phyloP scores from a whole-genome alignment of 2,888 invertebrate genomes.

The Actias luna region DNA sequence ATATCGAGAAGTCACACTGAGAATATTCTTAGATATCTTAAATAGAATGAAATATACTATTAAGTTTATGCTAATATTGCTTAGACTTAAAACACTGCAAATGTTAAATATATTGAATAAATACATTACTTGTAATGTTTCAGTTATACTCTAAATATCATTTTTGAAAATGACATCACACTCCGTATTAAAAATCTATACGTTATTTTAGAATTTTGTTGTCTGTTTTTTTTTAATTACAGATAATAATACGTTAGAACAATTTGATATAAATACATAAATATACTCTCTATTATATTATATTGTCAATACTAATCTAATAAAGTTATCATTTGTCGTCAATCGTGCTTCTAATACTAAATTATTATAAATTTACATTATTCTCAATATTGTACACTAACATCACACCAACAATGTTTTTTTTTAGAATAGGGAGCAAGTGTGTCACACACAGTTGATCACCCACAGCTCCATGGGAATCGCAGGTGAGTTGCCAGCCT shows the following conservation, averaged over 20 bases:
- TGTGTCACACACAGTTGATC: too few relatives aligned
- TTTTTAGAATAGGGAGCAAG: not conserved
- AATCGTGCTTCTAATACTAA: not conserved
- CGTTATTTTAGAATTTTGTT: not conserved
- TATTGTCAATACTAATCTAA: not conserved
- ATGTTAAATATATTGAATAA: not conserved
- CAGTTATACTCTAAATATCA: not conserved
- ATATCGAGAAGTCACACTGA: too few relatives aligned
- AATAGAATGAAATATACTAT: not conserved
- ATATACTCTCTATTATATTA: not conserved
- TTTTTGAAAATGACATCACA: not conserved
- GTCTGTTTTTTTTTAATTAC: not conserved
- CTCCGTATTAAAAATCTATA: not conserved
- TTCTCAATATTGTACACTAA: not conserved
- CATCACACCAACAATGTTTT: not conserved
- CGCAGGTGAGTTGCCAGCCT: too few relatives aligned
- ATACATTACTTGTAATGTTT: not conserved
- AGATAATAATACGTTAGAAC: not conserved
- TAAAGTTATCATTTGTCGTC: not conserved
- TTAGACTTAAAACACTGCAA: not conserved
- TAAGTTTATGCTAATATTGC: conserved; percentile 8
- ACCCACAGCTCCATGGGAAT: too few relatives aligned
- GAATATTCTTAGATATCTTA: too few relatives aligned
- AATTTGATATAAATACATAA: not conserved
- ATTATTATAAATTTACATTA: not conserved